Percentiles rank a stretch among this genome's conserved stretches.
Evolutionary conservation across 2,888 invertebrate species (phyloP).

Genomic region (Hemistola chrysoprasaria): DNA sequence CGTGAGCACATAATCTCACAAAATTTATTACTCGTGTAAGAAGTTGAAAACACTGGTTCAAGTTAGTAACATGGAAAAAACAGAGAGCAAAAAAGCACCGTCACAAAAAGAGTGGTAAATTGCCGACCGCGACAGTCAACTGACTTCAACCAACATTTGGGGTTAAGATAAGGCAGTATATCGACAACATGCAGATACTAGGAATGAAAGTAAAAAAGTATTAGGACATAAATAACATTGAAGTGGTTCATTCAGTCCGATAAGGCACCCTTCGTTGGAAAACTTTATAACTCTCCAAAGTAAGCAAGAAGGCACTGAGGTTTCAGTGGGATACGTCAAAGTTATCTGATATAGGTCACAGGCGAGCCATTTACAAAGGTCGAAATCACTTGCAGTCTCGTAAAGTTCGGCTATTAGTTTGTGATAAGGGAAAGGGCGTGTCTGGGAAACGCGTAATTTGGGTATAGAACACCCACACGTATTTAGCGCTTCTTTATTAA

Average conservation of each 20-base stretch:
- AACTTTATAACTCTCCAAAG: constrained; percentile 54
- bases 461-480: constrained; percentile 7
- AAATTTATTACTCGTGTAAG: constrained; percentile 40
- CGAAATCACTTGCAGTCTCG: constrained; percentile 62
- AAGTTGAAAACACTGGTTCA: constrained; percentile 22
- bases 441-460: constrained; percentile 7
- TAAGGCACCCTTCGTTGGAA: constrained; percentile 57
- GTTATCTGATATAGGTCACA: constrained; percentile 70
- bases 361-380: constrained; percentile 56
- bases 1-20: constrained; percentile 37
- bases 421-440: constrained; percentile 46
- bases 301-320: constrained; percentile 34
- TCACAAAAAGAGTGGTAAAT: constrained; percentile 42
- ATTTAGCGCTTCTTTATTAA: constrained; percentile 5
- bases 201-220: constrained; percentile 38
- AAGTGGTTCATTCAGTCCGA: constrained; percentile 64
- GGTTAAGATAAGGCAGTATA: constrained; percentile 43
- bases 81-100: constrained; percentile 33
- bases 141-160: constrained; percentile 16
- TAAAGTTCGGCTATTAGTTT: constrained; percentile 55
- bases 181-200: constrained; percentile 39
- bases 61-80: constrained; percentile 28
- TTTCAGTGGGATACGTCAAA: constrained; percentile 62
- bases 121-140: constrained; percentile 33
- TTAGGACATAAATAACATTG: constrained; percentile 69